Conservation (phyloP, 2,888 invertebrate species). For the Lasioglossum leucozonium region DNA sequence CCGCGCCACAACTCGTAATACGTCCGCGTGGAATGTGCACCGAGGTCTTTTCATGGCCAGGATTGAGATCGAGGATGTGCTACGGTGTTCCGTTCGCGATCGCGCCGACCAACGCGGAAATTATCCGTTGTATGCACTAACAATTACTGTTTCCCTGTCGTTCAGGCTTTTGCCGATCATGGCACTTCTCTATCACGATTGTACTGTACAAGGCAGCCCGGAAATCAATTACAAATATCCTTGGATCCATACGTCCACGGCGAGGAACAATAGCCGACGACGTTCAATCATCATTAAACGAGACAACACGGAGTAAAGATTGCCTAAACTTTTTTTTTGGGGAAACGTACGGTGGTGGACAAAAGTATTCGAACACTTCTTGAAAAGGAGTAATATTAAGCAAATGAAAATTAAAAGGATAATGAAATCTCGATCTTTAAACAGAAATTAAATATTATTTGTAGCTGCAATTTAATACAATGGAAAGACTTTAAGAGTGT, state of each 20-base stretch:
- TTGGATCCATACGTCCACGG: not conserved
- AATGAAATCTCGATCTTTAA: no score
- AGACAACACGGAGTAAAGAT: not conserved
- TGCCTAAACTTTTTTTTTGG: not conserved
- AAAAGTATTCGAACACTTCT: not conserved
- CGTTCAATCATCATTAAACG: not conserved
- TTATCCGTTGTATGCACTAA: conserved; percentile 22
- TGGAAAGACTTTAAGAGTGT: no score
- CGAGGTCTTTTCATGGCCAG: conserved; percentile 52
- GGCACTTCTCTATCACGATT: not conserved
- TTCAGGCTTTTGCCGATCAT: not conserved
- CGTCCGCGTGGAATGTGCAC: conserved; percentile 60
- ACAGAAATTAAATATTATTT: no score
- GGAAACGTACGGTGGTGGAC: not conserved
- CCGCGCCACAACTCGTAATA: conserved; percentile 62
- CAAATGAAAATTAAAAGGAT: no score
- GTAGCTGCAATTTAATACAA: no score
- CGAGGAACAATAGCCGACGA: not conserved
- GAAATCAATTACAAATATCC: conserved; percentile 4
- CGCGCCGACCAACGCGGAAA: conserved; percentile 44
- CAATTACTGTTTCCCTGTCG: not conserved
- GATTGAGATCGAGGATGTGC: conserved; percentile 61
- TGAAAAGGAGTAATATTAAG: no score
- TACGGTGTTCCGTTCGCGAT: conserved; percentile 49
- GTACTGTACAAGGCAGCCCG: not conserved